phyloP scores from a whole-genome alignment of 2,797 vertebrate genomes.

The Melanotaenia nigrans region DNA sequence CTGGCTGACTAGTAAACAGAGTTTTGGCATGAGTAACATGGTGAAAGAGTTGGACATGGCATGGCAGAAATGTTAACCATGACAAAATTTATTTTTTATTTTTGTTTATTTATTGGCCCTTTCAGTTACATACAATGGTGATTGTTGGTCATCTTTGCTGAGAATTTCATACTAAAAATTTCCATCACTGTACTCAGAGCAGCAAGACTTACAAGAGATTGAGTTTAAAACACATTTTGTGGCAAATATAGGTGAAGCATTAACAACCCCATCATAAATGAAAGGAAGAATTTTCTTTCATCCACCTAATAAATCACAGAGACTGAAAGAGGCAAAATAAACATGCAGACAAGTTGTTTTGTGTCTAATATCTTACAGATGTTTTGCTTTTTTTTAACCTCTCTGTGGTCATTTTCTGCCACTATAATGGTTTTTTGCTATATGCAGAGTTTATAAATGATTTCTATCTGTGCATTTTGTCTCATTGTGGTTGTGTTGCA shows the following conservation, averaged over 20 bases:
- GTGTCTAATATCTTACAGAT: neutral
- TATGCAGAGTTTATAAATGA: neutral
- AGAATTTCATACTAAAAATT: too few species aligned
- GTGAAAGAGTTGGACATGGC: too few species aligned
- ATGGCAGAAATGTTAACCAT: too few species aligned
- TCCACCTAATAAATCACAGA: neutral
- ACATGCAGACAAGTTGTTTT: neutral
- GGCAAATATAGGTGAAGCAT: neutral
- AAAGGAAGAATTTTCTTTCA: neutral
- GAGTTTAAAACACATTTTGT: neutral
- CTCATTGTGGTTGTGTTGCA: neutral
- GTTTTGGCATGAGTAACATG: too few species aligned
- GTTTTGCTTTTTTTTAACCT: neutral
- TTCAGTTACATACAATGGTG: too few species aligned
- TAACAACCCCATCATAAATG: neutral
- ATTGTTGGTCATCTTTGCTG: too few species aligned
- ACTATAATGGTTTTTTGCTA: neutral
- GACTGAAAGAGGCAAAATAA: neutral
- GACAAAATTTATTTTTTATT: too few species aligned
- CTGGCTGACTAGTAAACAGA: too few species aligned
- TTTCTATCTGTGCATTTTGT: neutral
- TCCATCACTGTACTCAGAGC: too few species aligned
- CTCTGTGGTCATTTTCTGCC: neutral
- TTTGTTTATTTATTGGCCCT: too few species aligned
- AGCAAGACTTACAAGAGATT: too few species aligned